Evolutionary conservation across 2,888 invertebrate genomes (phyloP).

Genomic region (Ceriagrion tenellum): DNA sequence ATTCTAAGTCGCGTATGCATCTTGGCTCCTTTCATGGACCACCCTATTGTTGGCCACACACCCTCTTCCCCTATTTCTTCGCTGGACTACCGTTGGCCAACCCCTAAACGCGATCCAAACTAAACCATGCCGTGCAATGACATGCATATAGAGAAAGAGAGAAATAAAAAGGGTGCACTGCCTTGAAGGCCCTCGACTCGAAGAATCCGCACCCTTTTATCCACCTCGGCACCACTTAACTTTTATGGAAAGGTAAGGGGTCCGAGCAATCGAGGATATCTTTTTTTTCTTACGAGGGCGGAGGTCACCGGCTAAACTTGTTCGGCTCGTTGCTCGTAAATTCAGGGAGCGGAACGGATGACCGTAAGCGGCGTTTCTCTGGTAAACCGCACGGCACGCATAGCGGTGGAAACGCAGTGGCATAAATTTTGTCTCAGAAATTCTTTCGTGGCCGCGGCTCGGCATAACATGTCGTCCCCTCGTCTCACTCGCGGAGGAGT

Average conservation of each 20-base stretch:
- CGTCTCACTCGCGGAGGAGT: neutral
- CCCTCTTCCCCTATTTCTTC: neutral
- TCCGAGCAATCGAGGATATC: neutral
- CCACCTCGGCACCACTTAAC: conserved; percentile 20
- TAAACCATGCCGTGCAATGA: neutral
- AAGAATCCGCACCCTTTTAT: neutral
- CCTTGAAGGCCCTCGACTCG: neutral
- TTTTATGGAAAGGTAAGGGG: conserved; percentile 2
- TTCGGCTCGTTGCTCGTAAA: conserved; percentile 6
- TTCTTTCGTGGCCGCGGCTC: neutral
- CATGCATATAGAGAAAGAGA: neutral
- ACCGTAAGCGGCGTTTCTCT: neutral
- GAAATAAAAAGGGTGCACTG: neutral
- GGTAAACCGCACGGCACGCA: neutral
- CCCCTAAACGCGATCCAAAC: neutral
- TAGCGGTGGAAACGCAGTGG: neutral
- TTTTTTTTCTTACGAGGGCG: neutral
- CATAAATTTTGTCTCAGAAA: neutral
- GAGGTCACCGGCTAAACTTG: neutral
- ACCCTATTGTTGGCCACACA: neutral
- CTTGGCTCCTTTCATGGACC: neutral
- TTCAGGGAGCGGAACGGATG: conserved; percentile 9
- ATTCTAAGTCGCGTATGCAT: neutral
- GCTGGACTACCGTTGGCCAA: neutral
- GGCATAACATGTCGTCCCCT: neutral